Evolutionary conservation across 1,140 invertebrate species (phyloP).

Genomic region (Penaeus vannamei): DNA sequence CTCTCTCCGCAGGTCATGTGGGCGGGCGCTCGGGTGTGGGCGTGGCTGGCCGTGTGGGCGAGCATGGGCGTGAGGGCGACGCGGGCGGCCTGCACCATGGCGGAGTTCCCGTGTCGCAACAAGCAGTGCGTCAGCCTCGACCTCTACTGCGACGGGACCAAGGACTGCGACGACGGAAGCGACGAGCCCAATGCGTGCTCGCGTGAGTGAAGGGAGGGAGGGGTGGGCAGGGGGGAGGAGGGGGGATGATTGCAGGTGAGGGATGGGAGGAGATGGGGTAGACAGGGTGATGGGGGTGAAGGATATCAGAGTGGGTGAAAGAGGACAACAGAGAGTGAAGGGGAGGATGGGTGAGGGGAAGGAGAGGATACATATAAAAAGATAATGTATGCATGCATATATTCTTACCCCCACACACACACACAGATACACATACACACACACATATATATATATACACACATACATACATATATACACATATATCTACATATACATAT

Average conservation of each 20-base stretch:
- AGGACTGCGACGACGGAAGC: constrained; percentile 62
- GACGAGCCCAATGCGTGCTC: constrained; percentile 60
- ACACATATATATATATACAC: no score
- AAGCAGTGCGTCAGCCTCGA: constrained; percentile 59
- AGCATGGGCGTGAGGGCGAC: constrained; percentile 42
- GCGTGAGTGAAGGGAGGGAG: constrained; percentile 11
- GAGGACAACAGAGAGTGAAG: neutral
- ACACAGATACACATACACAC: no score
- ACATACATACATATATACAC: no score
- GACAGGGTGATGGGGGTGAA: neutral
- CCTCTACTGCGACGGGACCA: constrained; percentile 54
- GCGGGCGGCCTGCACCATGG: constrained; percentile 50
- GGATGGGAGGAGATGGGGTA: neutral
- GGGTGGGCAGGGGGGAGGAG: neutral
- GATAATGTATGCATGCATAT: no score
- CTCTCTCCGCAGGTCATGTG: constrained; percentile 17
- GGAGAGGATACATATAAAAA: no score
- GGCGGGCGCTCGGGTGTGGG: constrained; percentile 18
- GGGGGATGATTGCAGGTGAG: no score
- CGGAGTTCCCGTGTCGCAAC: constrained; percentile 49
- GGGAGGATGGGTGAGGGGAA: no score
- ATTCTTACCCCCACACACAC: no score
- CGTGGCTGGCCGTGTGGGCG: constrained; percentile 51
- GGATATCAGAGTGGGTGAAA: neutral
- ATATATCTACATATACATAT: no score